Base-by-base conservation (phyloP, 2,797 vertebrate species). In the Leptodactylus fallax region DNA sequence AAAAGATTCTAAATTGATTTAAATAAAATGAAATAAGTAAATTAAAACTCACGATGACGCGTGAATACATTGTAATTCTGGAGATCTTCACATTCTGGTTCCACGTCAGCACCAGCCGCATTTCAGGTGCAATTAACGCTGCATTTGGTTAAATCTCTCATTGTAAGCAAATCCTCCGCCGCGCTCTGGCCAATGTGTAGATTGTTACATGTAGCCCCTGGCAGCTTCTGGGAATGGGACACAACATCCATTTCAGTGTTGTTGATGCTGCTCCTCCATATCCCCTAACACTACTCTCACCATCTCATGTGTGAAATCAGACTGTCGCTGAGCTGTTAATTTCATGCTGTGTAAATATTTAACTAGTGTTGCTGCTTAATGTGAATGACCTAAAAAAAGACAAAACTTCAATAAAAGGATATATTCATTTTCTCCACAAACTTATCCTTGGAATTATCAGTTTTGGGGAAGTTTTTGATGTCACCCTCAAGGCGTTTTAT, bases 381-480 rank as follows among this genome's bases (percentile, higher is more conserved):
- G 49, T 61, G 27, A 25, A 56, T 67, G 53, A 87, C 85, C 81
- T 72, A 88, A 58, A 86, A 61, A 65, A 36, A 72, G 13, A 45
- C 23, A 56, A 86, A 65, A 79, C 56, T 55, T 80, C 25, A 53
- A 45, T 21, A 63, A 96, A 99, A 99, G 98, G 98, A 99, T 99
- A 99, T 99, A 1, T 92, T 96, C 97, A 99, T 97, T 92, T 99
- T 99, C 92, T 97, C 96, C 69, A 99, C 97, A 94, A 99, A 99
- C 95, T 97, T 99, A 93, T 99, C 98, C 71, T 95, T 95, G 0
- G 91, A 91, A 88, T 98, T 96, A 5, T 98, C 95, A 3, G 91
- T 95, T 92, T 98, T 95, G 0, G 97, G 96, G 91, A 99, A 99
- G 85, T 96, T 97, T 92, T 95, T 87, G 21, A 99, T 97, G 93